Evolutionary conservation across 2,113 vertebrate genomes (phyloP).

Genomic region (Barbus barbus): DNA sequence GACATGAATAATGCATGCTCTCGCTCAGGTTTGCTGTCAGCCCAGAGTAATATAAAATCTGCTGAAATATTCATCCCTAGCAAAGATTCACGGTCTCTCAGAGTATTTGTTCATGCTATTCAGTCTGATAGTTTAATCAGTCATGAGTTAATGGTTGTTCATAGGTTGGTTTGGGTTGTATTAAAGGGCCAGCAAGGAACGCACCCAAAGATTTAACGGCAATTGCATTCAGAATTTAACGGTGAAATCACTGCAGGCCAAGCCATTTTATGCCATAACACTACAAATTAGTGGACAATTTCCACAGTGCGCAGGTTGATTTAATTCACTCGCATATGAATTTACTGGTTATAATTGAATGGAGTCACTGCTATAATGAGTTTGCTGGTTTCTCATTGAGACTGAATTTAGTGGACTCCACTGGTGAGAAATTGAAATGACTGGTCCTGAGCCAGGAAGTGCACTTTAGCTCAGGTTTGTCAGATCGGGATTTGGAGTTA

Average conservation of each 20-base stretch:
- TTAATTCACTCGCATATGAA: neutral
- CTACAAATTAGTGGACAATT: neutral
- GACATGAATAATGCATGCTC: constrained; percentile 41
- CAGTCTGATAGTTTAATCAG: constrained; percentile 31
- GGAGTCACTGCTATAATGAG: neutral
- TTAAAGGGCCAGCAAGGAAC: neutral
- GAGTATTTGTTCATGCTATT: neutral
- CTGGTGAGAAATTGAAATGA: neutral
- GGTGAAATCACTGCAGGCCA: neutral
- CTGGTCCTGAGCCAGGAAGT: neutral
- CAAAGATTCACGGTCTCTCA: neutral
- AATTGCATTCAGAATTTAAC: neutral
- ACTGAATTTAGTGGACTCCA: constrained; percentile 4
- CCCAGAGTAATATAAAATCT: constrained; percentile 37
- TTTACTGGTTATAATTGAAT: neutral
- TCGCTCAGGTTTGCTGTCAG: constrained; percentile 31
- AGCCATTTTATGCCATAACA: neutral
- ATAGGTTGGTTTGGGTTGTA: neutral
- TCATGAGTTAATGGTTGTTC: neutral
- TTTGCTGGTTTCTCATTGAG: neutral
- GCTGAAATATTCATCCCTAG: constrained; percentile 52
- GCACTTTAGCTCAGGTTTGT: constrained; percentile 17
- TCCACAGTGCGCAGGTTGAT: neutral
- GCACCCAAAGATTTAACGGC: neutral
- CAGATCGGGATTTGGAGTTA: constrained; percentile 14